Conservation (phyloP, 2,113 vertebrate genomes). For the Thomomys bottae region DNA sequence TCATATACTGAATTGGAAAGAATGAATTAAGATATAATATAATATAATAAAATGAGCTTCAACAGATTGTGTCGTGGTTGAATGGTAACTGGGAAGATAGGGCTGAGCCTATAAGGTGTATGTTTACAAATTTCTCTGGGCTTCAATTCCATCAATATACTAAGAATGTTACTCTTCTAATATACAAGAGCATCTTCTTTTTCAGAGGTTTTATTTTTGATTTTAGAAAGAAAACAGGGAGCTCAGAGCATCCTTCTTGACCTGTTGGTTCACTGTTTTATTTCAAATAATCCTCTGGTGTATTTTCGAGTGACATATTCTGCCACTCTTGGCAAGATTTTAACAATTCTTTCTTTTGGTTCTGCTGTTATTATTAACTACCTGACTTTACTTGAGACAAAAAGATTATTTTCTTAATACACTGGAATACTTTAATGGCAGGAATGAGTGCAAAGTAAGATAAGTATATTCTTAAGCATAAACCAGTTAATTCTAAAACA, state of each 20-base stretch:
- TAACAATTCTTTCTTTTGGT: slow-evolving; percentile 47
- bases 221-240: not conserved
- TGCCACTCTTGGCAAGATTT: slow-evolving; percentile 3
- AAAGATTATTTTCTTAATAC: slow-evolving; percentile 68
- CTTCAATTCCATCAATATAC: not conserved
- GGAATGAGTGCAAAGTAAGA: slow-evolving; percentile 63
- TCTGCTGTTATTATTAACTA: slow-evolving; percentile 65
- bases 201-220: not conserved
- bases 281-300: not conserved
- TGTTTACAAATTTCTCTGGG: not conserved
- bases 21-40: not conserved
- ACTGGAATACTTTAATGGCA: slow-evolving; percentile 66
- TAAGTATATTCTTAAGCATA: slow-evolving; percentile 65
- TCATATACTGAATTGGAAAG: not conserved
- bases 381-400: slow-evolving; percentile 61
- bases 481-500: slow-evolving; percentile 69
- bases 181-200: not conserved
- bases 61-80: not conserved
- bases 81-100: not conserved
- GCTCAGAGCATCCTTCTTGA: not conserved
- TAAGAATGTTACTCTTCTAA: not conserved
- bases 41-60: not conserved
- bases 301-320: not conserved
- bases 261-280: not conserved
- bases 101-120: not conserved